Percentiles rank a stretch among this genome's conserved stretches.
These are phyloP conservation scores for Drosophila antonietae DNA, from an alignment of 2,888 invertebrate species.

Conservation along the genomic window DNA sequence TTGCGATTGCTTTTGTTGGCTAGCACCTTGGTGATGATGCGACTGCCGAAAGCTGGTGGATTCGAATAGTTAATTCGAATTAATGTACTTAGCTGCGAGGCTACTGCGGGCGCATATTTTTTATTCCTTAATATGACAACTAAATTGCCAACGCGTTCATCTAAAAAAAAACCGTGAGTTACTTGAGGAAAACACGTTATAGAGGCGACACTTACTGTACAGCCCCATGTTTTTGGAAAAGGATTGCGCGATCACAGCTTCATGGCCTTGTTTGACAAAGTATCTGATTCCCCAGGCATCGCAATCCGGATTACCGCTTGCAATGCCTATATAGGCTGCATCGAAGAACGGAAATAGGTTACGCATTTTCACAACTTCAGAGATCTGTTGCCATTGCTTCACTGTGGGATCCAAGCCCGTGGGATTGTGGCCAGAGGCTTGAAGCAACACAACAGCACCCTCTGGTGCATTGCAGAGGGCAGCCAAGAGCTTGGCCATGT, in stretches of 20 bases:
- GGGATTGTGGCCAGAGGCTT: conserved; percentile 39
- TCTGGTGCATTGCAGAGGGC: conserved; percentile 91
- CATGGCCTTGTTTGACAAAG: conserved; percentile 93
- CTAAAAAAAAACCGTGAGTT: conserved; percentile 84
- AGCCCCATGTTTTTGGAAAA: conserved; percentile 99
- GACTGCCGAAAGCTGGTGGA: conserved; percentile 96
- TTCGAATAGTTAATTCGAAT: conserved; percentile 96
- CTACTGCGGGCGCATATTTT: conserved; percentile 87
- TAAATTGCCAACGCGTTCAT: conserved; percentile 96
- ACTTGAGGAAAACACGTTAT: background rate
- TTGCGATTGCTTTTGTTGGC: conserved; percentile 89
- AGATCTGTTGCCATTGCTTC: conserved; percentile 94
- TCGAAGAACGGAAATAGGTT: conserved; percentile 95
- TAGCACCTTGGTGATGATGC: conserved; percentile 93
- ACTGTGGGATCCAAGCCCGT: conserved; percentile 36
- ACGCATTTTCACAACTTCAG: conserved; percentile 91
- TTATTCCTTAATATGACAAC: conserved; percentile 89
- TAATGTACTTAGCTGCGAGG: conserved; percentile 93
- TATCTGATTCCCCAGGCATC: conserved; percentile 95
- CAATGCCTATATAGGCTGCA: conserved; percentile 96
- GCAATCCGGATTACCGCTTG: conserved; percentile 94
- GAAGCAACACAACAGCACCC: conserved; percentile 90
- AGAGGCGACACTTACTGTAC: conserved; percentile 89
- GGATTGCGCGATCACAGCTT: conserved; percentile 95
- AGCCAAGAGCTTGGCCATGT: conserved; percentile 86